Percentiles rank a stretch among this genome's conserved stretches.
phyloP scores from a whole-genome alignment of 2,797 vertebrate species.

The Acanthiza pusilla region DNA sequence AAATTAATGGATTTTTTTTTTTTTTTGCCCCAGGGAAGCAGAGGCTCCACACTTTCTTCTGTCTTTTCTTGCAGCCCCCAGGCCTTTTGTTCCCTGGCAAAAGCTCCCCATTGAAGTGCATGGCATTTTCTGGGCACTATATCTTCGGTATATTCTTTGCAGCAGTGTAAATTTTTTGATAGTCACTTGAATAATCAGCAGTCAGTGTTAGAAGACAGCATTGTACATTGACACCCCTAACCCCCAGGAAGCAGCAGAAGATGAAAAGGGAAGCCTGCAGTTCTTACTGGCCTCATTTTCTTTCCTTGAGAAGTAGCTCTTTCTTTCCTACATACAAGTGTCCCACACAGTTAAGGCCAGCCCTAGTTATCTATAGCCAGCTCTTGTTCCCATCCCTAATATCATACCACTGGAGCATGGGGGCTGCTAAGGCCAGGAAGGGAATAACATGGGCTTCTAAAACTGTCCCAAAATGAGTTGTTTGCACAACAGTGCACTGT shows the following conservation, averaged over 20 bases:
- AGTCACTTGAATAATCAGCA: slow-evolving; percentile 61
- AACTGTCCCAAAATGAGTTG: background rate
- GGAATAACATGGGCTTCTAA: background rate
- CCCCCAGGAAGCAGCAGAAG: slow-evolving; percentile 34
- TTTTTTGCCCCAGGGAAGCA: background rate
- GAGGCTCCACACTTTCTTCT: slow-evolving; percentile 13
- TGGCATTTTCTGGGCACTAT: slow-evolving; percentile 66
- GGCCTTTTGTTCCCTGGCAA: slow-evolving; percentile 43
- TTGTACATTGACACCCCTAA: slow-evolving; percentile 33
- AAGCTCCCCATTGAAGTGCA: slow-evolving; percentile 25
- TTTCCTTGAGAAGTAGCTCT: slow-evolving; percentile 57
- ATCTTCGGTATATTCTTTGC: slow-evolving; percentile 48
- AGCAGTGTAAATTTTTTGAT: slow-evolving; percentile 56
- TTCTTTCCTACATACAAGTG: slow-evolving; percentile 59
- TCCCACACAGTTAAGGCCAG: slow-evolving; percentile 28
- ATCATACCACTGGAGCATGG: background rate
- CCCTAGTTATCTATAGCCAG: background rate
- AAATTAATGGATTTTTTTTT: background rate
- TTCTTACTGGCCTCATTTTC: slow-evolving; percentile 43
- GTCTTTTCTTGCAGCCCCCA: slow-evolving; percentile 24
- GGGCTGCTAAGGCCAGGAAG: slow-evolving; percentile 14
- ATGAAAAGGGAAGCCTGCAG: slow-evolving; percentile 29
- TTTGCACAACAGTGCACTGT: background rate
- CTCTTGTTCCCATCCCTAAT: background rate
- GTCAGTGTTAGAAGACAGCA: slow-evolving; percentile 45